Conservation (phyloP, 2,113 vertebrate species). For the Pelodiscus sinensis region DNA sequence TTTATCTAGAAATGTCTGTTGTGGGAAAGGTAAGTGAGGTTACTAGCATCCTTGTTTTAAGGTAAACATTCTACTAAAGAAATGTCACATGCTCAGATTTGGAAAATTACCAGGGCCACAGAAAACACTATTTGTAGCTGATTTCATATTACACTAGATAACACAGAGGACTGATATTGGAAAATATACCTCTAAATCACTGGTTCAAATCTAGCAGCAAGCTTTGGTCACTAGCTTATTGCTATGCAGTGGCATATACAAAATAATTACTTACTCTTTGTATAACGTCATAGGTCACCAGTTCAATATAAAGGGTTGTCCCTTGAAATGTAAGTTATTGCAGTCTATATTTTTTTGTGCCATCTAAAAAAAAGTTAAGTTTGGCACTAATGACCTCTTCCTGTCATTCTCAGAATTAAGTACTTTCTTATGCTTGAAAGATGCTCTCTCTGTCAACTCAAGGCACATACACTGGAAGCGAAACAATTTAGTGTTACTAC, state of each 20-base stretch:
- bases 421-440: slow-evolving; percentile 2
- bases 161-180: background rate
- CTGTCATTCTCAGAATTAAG: background rate
- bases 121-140: background rate
- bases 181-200: accelerated
- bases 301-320: background rate
- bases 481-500: background rate
- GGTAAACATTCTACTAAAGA: background rate
- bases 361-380: background rate
- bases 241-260: background rate
- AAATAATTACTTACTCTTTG: background rate
- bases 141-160: background rate
- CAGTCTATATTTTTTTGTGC: background rate
- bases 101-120: background rate
- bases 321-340: slow-evolving; percentile 4
- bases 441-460: slow-evolving; percentile 10
- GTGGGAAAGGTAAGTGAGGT: background rate
- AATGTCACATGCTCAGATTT: background rate
- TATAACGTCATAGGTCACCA: background rate
- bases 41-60: background rate
- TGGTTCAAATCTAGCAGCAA: background rate
- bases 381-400: slow-evolving; percentile 1
- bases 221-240: background rate
- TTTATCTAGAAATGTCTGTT: background rate
- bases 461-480: background rate